Evolutionary conservation across 2,113 vertebrate species (phyloP), one percentile per base, ranked within the genome.

Genomic region (Zeus faber): DNA sequence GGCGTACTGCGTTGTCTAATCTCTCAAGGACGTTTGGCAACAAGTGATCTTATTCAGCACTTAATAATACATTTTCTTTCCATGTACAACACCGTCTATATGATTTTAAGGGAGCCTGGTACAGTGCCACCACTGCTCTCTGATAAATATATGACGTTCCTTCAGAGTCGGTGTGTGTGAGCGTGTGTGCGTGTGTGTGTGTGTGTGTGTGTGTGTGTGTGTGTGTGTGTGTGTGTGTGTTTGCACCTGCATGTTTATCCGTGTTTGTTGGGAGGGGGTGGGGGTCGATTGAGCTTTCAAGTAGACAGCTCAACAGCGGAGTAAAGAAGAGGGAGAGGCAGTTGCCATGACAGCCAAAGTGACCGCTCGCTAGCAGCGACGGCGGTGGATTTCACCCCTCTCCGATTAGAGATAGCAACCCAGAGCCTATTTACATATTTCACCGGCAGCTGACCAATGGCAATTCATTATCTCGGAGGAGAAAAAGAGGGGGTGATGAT

Each of bases 381-480:
- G 35, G 24, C 21, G 31, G n/a, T 4, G 33, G 43, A 27, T 24
- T 39, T 57, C 57, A 53, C 27, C 48, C 7, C n/a, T 44, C 44
- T 46, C 40, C 10, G 11, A 47, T 49, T 9, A 46, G 23, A 49
- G 39, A 26, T 40, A 11, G 45, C 69, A 55, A 26, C 8, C 6
- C 24, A 49, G 31, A 14, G 3, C 29, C 45, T 49, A 66, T 74
- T 74, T 58, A 55, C 66, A 71, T 64, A 58, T 72, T 70, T 72
- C 54, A 64, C 47, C 57, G 49, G 54, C 23, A 22, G 66, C 26
- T 68, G 65, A 62, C 50, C 62, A 62, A 64, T 31, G 53, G 8
- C 31, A 62, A 59, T 60, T 29, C 33, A 64, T 74, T 43, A 63
- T 74, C 48, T 70, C 48, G 23, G 33, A 58, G 25, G 16, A 16